These are phyloP conservation scores for Dilophus febrilis DNA, from an alignment of 2,888 invertebrate genomes.

Conservation along the genomic window DNA sequence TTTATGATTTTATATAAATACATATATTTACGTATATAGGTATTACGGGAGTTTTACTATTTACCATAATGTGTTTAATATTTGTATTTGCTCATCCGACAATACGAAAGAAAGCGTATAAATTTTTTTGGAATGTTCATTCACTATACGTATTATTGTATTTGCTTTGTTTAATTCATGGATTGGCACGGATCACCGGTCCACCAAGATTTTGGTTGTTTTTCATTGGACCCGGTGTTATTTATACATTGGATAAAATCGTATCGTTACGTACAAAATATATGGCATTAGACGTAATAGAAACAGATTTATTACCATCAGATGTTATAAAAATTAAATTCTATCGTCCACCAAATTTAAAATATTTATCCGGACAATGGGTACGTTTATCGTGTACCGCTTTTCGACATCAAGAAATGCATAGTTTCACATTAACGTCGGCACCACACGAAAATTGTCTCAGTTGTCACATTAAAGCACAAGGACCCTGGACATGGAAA, in stretches of 20 bases:
- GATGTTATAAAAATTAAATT: conserved; percentile 90
- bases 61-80: conserved; percentile 83
- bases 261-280: conserved; percentile 81
- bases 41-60: conserved; percentile 70
- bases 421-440: conserved; percentile 89
- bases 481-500: conserved; percentile 95
- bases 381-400: conserved; percentile 82
- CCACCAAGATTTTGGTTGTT: conserved; percentile 88
- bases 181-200: conserved; percentile 78
- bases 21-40: conserved; percentile 33
- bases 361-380: conserved; percentile 90
- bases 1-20: conserved; percentile 2
- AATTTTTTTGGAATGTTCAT: conserved; percentile 91
- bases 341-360: conserved; percentile 86
- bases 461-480: conserved; percentile 82
- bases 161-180: conserved; percentile 72
- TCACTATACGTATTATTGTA: conserved; percentile 76
- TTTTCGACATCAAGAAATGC: conserved; percentile 77
- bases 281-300: conserved; percentile 80
- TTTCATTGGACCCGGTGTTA: conserved; percentile 76
- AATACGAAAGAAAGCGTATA: conserved; percentile 82
- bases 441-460: conserved; percentile 91
- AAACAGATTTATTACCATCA: conserved; percentile 84
- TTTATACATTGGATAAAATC: conserved; percentile 84
- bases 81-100: conserved; percentile 93